A percentile compares a stretch with the other conserved stretches of the same genome.
Evolutionary conservation across 2,888 invertebrate species (phyloP).

Genomic region (Pandemis cinnamomeana): DNA sequence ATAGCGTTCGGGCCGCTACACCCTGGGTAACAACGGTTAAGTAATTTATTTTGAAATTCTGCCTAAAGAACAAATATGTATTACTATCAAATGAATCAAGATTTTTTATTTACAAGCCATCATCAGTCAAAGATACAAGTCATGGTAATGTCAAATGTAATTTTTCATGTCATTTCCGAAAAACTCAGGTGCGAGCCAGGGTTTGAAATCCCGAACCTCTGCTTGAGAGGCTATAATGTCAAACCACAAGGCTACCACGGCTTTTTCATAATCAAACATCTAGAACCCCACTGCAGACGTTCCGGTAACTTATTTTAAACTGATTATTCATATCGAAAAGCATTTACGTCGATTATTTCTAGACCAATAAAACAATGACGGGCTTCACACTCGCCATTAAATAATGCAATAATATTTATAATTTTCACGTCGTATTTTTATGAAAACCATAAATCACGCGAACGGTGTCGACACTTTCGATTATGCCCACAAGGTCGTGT

Average conservation of each 20-base stretch:
- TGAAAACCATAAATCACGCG: conserved; percentile 75
- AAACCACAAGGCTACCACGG: too few relatives aligned
- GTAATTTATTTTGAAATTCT: too few relatives aligned
- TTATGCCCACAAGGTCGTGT: conserved; percentile 75
- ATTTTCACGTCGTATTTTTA: conserved; percentile 70
- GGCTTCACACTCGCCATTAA: conserved; percentile 66
- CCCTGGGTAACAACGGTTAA: too few relatives aligned
- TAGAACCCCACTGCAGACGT: not conserved
- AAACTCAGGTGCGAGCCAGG: too few relatives aligned
- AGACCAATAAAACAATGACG: conserved; percentile 65
- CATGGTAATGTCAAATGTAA: not conserved
- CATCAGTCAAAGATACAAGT: too few relatives aligned
- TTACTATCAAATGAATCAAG: too few relatives aligned
- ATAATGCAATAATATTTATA: conserved; percentile 67
- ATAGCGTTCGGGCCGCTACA: too few relatives aligned
- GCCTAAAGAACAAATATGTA: too few relatives aligned
- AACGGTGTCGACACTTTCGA: conserved; percentile 80
- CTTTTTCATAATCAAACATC: conserved; percentile 9
- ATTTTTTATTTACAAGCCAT: too few relatives aligned
- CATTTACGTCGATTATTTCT: conserved; percentile 59
- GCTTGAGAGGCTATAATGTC: too few relatives aligned
- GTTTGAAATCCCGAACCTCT: too few relatives aligned
- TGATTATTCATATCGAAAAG: conserved; percentile 36
- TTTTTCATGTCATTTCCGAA: too few relatives aligned
- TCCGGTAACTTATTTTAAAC: conserved; percentile 23